Conservation (phyloP, 2,888 invertebrate species). For the Polydrusus tereticollis region DNA sequence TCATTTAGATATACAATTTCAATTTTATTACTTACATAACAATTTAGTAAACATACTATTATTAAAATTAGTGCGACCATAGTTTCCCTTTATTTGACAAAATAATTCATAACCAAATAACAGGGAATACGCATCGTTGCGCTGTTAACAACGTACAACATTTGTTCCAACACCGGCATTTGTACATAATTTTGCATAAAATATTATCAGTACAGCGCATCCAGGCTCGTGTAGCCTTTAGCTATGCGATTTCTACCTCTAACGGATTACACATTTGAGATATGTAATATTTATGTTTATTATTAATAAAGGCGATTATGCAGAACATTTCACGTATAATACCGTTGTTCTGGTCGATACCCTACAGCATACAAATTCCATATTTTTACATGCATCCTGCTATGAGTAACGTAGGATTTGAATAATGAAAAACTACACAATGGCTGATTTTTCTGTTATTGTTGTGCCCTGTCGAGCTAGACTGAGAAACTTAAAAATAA, state of each 20-base stretch:
- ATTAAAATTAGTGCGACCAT: slow-evolving; percentile 13
- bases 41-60: slow-evolving; percentile 1
- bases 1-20: too few species aligned
- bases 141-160: slow-evolving; percentile 37
- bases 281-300: slow-evolving; percentile 12
- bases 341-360: too few species aligned
- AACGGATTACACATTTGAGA: slow-evolving; percentile 15
- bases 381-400: too few species aligned
- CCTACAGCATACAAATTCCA: too few species aligned
- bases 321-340: too few species aligned
- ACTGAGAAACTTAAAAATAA: too few species aligned
- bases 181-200: slow-evolving; percentile 41
- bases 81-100: slow-evolving; percentile 9
- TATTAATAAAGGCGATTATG: neutral
- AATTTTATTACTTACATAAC: too few species aligned
- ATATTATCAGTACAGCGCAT: slow-evolving; percentile 21
- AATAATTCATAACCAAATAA: slow-evolving; percentile 39
- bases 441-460: too few species aligned
- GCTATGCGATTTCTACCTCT: slow-evolving; percentile 11
- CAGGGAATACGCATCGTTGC: slow-evolving; percentile 34
- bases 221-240: slow-evolving; percentile 14
- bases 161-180: slow-evolving; percentile 32
- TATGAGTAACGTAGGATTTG: too few species aligned
- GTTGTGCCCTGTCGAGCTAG: too few species aligned
- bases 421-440: too few species aligned